Evolutionary conservation across 2,797 vertebrate genomes (phyloP).

Genomic region (Anableps anableps): DNA sequence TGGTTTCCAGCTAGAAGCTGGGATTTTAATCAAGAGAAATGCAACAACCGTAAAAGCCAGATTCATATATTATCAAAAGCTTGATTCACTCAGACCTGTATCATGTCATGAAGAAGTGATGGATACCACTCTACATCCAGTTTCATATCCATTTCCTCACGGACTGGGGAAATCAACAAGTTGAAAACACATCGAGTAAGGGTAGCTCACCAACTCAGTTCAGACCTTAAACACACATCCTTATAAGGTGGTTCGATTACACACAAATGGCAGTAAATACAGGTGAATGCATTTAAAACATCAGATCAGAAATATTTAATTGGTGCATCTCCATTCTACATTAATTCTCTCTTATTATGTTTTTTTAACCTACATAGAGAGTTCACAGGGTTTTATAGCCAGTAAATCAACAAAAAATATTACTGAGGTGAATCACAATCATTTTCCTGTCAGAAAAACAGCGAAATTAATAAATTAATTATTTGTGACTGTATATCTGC

Average conservation of each 20-base stretch:
- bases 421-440: not conserved
- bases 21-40: slow-evolving; percentile 59
- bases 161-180: not conserved
- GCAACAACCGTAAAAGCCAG: slow-evolving; percentile 27
- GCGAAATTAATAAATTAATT: too few species aligned
- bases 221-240: not conserved
- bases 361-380: not conserved
- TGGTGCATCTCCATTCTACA: not conserved
- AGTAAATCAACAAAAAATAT: not conserved
- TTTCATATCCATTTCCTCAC: not conserved
- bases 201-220: not conserved
- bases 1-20: slow-evolving; percentile 40
- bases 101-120: slow-evolving; percentile 6
- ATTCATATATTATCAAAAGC: slow-evolving; percentile 66
- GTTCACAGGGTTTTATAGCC: not conserved
- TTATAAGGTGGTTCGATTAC: not conserved
- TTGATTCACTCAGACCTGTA: slow-evolving; percentile 29
- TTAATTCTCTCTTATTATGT: not conserved
- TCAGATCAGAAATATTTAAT: not conserved
- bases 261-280: not conserved
- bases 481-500: not conserved
- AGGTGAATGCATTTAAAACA: not conserved
- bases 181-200: not conserved
- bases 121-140: not conserved
- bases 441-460: not conserved